A percentile compares a stretch with the other conserved stretches of the same genome.
These are phyloP conservation scores for Nasalis larvatus DNA, from an alignment of 2,113 vertebrate species.

Conservation along the genomic window DNA sequence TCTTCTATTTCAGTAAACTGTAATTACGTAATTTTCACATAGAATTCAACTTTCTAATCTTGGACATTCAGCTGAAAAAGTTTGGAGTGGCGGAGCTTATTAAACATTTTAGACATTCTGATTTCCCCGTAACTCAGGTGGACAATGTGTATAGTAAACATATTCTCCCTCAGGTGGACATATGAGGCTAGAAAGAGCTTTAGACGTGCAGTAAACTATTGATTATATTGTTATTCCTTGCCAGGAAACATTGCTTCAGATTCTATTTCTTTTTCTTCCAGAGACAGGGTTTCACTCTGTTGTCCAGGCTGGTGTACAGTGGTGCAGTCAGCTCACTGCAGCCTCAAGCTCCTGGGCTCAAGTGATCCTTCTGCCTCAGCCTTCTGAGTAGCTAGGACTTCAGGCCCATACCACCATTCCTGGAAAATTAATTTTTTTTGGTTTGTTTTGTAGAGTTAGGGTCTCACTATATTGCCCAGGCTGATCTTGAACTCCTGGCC, in stretches of 20 bases:
- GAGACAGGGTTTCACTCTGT: too few species aligned
- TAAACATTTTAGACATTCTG: not conserved
- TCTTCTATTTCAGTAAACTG: not conserved
- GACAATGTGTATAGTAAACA: not conserved
- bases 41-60: not conserved
- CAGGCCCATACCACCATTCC: too few species aligned
- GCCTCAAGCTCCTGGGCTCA: too few species aligned
- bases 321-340: too few species aligned
- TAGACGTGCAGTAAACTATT: not conserved
- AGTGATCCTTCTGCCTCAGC: too few species aligned
- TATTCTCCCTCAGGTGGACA: not conserved
- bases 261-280: too few species aligned
- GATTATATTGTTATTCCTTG: conserved; percentile 18
- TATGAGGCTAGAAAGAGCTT: not conserved
- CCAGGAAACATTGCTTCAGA: not conserved
- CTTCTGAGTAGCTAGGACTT: too few species aligned
- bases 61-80: not conserved
- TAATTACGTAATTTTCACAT: not conserved
- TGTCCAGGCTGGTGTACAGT: too few species aligned
- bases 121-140: not conserved
- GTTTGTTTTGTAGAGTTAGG: too few species aligned
- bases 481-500: too few species aligned
- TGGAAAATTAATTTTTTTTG: too few species aligned
- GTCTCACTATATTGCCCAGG: too few species aligned
- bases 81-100: not conserved